Percentiles rank a stretch among this genome's conserved stretches.
Evolutionary conservation across 64 coral and sea anemone species (phyloP).

Genomic region (Anthopleura sola): DNA sequence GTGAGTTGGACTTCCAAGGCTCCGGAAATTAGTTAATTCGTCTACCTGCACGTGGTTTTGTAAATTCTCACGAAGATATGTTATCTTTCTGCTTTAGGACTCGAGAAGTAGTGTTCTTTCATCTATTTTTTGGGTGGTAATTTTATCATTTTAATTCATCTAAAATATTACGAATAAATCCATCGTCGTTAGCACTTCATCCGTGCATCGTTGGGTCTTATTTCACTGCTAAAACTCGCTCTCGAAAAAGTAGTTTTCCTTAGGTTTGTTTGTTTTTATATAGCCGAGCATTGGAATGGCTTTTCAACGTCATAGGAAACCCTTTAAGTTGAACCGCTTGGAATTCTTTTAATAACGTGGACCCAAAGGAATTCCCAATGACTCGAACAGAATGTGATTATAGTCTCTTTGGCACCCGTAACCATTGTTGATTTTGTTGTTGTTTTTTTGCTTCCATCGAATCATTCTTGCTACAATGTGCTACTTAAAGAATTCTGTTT

Average conservation of each 20-base stretch:
- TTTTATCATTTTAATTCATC: not conserved
- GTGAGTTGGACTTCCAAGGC: constrained; percentile 15
- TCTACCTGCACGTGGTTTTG: constrained; percentile 7
- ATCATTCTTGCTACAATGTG: not conserved
- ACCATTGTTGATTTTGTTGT: not conserved
- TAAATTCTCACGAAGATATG: constrained; percentile 8
- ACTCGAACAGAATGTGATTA: not conserved
- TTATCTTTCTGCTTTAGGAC: not conserved
- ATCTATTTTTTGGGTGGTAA: not conserved
- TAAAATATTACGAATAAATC: not conserved
- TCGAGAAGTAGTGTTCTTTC: not conserved
- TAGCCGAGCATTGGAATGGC: not conserved
- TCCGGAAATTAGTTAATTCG: constrained; percentile 34
- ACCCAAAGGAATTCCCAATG: not conserved
- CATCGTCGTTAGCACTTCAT: not conserved
- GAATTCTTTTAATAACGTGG: not conserved
- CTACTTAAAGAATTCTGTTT: not conserved
- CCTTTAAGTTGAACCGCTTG: not conserved
- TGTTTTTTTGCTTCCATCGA: not conserved
- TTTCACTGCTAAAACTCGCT: not conserved
- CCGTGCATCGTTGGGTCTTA: not conserved
- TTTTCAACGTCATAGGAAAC: constrained; percentile 4
- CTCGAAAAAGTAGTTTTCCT: not conserved
- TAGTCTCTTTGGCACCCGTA: not conserved
- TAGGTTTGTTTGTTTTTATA: not conserved